Evolutionary conservation across 2,113 vertebrate genomes (phyloP).

Genomic region (Serilophus lunatus): DNA sequence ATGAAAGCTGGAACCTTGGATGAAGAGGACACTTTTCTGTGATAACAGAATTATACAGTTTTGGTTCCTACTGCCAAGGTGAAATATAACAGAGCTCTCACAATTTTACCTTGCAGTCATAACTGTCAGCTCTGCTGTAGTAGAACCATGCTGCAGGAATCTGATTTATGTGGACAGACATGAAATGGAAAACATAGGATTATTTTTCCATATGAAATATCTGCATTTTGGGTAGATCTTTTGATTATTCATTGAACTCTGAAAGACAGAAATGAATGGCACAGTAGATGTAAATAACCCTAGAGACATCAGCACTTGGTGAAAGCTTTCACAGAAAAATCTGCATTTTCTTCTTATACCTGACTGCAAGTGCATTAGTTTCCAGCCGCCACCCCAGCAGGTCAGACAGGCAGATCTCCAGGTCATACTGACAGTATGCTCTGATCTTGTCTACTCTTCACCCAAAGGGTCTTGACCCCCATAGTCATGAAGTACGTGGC

Average conservation of each 20-base stretch:
- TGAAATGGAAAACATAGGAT: background rate
- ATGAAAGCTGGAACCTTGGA: background rate
- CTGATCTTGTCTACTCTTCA: background rate
- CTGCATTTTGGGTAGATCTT: background rate
- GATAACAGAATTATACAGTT: background rate
- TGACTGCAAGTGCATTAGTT: background rate
- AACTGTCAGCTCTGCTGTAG: background rate
- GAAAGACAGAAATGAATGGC: background rate
- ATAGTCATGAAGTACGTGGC: background rate
- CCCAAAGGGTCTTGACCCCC: background rate
- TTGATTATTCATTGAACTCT: background rate
- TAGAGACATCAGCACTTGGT: rapidly evolving
- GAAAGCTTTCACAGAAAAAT: background rate
- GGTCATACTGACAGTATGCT: background rate
- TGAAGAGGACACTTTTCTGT: background rate
- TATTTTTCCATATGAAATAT: background rate
- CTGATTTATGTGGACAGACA: background rate
- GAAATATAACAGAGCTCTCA: background rate
- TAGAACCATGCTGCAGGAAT: background rate
- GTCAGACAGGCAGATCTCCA: rapidly evolving
- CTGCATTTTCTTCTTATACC: background rate
- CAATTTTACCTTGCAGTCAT: background rate
- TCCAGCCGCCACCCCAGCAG: background rate
- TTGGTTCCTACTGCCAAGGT: background rate
- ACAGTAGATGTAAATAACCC: background rate